phyloP scores from a whole-genome alignment of 2,113 vertebrate species.

The Thalassoma bifasciatum region DNA sequence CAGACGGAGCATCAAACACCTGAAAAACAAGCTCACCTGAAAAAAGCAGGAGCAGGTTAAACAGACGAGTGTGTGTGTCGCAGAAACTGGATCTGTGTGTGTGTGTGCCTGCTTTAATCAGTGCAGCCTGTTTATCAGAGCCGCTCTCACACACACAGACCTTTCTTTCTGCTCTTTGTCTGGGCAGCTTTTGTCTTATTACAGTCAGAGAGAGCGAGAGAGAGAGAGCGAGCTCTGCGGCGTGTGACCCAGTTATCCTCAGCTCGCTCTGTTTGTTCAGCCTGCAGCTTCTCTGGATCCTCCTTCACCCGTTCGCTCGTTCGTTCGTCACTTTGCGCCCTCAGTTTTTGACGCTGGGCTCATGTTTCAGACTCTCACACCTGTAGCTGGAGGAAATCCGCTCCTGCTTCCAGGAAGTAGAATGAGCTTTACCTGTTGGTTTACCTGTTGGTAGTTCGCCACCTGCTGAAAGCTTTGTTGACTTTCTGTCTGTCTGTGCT shows the following conservation, averaged over 20 bases:
- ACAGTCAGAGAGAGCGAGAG: constrained; percentile 44
- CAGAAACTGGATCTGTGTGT: too few species aligned
- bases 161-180: constrained; percentile 5
- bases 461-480: neutral
- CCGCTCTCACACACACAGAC: neutral
- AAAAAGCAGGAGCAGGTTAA: too few species aligned
- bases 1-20: too few species aligned
- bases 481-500: neutral
- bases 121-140: neutral
- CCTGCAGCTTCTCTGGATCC: constrained; percentile 7
- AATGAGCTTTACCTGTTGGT: neutral
- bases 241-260: constrained; percentile 44
- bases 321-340: constrained; percentile 12
- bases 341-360: constrained; percentile 2
- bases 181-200: constrained; percentile 17
- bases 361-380: constrained; percentile 18
- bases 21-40: too few species aligned
- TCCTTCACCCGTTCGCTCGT: too few species aligned
- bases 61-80: too few species aligned
- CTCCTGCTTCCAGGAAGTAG: neutral
- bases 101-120: neutral
- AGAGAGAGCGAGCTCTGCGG: too few species aligned
- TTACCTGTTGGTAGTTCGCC: neutral
- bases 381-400: too few species aligned
- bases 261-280: constrained; percentile 17